Percentiles rank a stretch among this genome's conserved stretches.
Conservation (phyloP, 2,888 invertebrate species). For the Ormyrus labotus region DNA sequence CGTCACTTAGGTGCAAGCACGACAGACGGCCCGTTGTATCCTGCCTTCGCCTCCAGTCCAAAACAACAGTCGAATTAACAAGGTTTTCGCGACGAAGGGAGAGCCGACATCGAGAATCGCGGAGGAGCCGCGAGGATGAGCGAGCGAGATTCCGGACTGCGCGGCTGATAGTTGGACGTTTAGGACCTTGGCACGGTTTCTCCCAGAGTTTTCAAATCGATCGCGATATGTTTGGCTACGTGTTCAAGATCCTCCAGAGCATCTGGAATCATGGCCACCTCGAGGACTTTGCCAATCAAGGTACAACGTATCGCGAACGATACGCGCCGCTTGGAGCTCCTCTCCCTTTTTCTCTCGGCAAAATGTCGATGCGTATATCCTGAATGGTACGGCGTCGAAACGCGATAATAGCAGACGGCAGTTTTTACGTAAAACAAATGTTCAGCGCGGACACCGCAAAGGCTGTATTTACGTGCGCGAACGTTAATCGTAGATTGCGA, state of each 20-base stretch:
- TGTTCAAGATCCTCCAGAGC: constrained; percentile 52
- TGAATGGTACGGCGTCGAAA: not conserved
- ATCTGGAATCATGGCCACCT: constrained; percentile 55
- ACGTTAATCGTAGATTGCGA: too few species aligned
- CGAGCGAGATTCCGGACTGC: not conserved
- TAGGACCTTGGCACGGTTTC: too few species aligned
- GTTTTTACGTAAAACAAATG: constrained; percentile 21
- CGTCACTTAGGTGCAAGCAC: not conserved
- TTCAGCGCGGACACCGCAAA: not conserved
- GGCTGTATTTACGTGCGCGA: not conserved
- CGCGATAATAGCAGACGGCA: not conserved
- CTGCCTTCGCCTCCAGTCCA: not conserved
- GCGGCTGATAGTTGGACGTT: not conserved
- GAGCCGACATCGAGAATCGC: not conserved
- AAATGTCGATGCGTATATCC: too few species aligned
- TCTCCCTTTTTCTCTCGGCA: not conserved
- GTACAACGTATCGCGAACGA: not conserved
- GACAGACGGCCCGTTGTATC: not conserved
- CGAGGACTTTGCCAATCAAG: constrained; percentile 48
- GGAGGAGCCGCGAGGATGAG: not conserved
- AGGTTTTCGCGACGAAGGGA: not conserved
- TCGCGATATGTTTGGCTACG: constrained; percentile 50
- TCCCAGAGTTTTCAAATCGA: not conserved
- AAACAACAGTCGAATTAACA: not conserved
- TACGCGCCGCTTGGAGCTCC: not conserved